A percentile compares a stretch with the other conserved stretches of the same genome.
These are phyloP conservation scores for Malachius bipustulatus DNA, from an alignment of 2,888 invertebrate species.

Conservation along the genomic window DNA sequence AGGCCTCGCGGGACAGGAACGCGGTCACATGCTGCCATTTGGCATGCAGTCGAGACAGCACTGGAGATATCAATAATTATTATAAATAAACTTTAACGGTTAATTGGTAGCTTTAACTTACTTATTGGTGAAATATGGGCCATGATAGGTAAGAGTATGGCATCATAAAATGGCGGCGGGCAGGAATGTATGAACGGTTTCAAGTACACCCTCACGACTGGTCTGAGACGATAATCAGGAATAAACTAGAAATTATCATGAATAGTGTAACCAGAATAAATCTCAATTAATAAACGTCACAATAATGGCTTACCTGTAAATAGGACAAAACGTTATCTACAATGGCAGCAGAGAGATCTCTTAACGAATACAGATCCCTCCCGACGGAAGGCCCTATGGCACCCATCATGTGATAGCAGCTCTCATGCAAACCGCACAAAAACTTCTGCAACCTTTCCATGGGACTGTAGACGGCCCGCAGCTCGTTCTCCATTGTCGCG, in stretches of 20 bases:
- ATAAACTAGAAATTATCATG: slow-evolving; percentile 51
- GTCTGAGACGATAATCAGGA: slow-evolving; percentile 76
- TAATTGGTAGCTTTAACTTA: slow-evolving; percentile 44
- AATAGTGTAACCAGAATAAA: slow-evolving; percentile 17
- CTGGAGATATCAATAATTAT: slow-evolving; percentile 37
- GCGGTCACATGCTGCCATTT: slow-evolving; percentile 73
- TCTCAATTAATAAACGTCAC: not conserved
- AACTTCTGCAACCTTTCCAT: slow-evolving; percentile 77
- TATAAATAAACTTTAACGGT: too few species aligned
- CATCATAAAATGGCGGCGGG: slow-evolving; percentile 66
- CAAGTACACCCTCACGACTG: slow-evolving; percentile 71
- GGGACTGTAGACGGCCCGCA: slow-evolving; percentile 40
- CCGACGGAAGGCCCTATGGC: slow-evolving; percentile 71
- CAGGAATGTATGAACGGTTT: slow-evolving; percentile 79
- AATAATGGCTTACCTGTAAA: slow-evolving; percentile 40
- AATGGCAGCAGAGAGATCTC: slow-evolving; percentile 63
- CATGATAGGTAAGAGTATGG: slow-evolving; percentile 67
- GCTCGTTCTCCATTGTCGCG: slow-evolving; percentile 28
- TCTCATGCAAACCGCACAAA: slow-evolving; percentile 65
- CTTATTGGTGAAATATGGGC: slow-evolving; percentile 67
- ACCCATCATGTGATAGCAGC: slow-evolving; percentile 68
- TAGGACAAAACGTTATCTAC: slow-evolving; percentile 58
- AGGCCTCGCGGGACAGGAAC: slow-evolving; percentile 63
- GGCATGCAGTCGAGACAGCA: slow-evolving; percentile 55
- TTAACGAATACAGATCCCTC: slow-evolving; percentile 69